A percentile compares a stretch with the other conserved stretches of the same genome.
Evolutionary conservation across 2,797 vertebrate species (phyloP).

Genomic region (Meda fulgida): DNA sequence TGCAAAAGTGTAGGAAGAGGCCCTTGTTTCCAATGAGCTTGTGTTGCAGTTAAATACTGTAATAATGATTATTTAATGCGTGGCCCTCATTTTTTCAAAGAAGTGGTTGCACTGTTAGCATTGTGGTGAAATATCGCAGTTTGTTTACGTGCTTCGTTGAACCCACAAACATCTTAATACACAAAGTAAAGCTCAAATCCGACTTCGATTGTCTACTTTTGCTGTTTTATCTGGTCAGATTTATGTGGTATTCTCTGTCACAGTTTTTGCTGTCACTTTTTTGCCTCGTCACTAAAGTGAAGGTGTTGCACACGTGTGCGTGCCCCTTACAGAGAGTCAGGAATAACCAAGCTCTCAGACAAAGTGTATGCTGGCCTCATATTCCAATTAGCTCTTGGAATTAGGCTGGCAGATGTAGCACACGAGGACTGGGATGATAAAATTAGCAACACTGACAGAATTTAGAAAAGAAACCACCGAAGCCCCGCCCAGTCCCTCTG

Average conservation of each 20-base stretch:
- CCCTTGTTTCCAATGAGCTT: background rate
- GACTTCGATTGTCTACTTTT: background rate
- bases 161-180: background rate
- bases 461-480: slow-evolving; percentile 63
- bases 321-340: slow-evolving; percentile 55
- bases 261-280: slow-evolving; percentile 18
- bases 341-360: slow-evolving; percentile 58
- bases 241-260: background rate
- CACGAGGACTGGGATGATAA: slow-evolving; percentile 81
- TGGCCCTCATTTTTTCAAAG: background rate
- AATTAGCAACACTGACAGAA: slow-evolving; percentile 75
- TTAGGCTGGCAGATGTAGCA: slow-evolving; percentile 81
- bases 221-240: background rate
- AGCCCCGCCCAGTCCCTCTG: slow-evolving; percentile 40
- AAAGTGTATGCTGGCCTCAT: slow-evolving; percentile 71
- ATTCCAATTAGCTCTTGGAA: slow-evolving; percentile 81
- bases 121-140: background rate
- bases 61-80: background rate
- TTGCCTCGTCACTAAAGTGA: slow-evolving; percentile 54
- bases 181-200: background rate
- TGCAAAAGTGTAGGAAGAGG: background rate
- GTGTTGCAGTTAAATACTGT: background rate
- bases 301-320: slow-evolving; percentile 28
- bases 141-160: background rate
- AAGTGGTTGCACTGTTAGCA: background rate